A percentile compares a stretch with the other conserved stretches of the same genome.
Conservation (phyloP, 2,113 vertebrate species). For the Vulpes lagopus region DNA sequence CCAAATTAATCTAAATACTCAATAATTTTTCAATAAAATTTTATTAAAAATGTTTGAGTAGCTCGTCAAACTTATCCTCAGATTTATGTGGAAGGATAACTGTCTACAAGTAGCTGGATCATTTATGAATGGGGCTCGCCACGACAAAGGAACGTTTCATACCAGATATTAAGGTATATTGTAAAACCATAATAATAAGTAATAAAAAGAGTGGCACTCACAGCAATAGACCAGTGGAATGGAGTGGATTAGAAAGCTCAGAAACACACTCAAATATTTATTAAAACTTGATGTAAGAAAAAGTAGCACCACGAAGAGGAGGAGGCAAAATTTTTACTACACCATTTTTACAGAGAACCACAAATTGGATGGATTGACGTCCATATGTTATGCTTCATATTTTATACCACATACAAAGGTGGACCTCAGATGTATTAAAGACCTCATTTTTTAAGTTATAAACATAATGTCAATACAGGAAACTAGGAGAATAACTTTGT, state of each 20-base stretch:
- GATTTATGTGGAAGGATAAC: neutral
- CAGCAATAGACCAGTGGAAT: neutral
- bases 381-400: neutral
- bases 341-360: neutral
- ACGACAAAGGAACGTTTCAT: neutral
- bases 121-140: neutral
- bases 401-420: neutral
- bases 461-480: conserved; percentile 11
- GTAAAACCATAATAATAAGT: neutral
- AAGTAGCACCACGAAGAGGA: neutral
- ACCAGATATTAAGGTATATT: neutral
- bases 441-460: neutral
- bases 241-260: neutral
- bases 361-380: neutral
- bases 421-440: neutral
- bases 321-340: neutral
- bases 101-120: neutral
- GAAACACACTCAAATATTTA: neutral
- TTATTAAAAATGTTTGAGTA: neutral
- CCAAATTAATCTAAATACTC: neutral
- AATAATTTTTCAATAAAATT: neutral
- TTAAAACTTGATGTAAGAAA: neutral
- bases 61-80: neutral
- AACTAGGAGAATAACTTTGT: neutral
- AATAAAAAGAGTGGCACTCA: neutral